These are phyloP conservation scores for Chamaetylas fuelleborni DNA, from an alignment of 2,113 vertebrate genomes.

Conservation along the genomic window DNA sequence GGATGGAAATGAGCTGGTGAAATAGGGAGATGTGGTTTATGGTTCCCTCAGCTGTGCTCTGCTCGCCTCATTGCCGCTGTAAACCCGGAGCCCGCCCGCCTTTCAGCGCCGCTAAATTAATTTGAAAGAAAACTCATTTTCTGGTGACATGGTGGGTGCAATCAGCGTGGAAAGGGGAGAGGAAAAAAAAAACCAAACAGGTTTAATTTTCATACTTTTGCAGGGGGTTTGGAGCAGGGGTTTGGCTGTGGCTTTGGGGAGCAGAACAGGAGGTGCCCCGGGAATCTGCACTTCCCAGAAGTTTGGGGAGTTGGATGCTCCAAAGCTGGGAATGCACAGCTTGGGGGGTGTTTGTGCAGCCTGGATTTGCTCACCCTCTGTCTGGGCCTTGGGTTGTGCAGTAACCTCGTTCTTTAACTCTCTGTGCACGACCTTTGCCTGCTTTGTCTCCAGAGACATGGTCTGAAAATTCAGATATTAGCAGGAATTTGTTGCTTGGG, in stretches of 20 bases:
- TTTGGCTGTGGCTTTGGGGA: not conserved
- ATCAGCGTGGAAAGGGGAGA: not conserved
- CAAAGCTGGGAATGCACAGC: not conserved
- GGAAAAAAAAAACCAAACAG: not conserved
- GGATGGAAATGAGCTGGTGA: not conserved
- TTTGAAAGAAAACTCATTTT: conserved; percentile 25
- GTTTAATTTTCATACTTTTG: not conserved
- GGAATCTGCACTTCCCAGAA: not conserved
- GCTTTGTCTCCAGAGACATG: accelerated
- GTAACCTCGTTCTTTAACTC: not conserved
- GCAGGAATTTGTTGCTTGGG: not conserved
- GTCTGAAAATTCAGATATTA: accelerated
- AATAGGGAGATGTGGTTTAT: not conserved
- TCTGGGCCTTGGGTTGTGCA: not conserved
- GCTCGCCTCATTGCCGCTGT: not conserved
- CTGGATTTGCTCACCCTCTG: not conserved
- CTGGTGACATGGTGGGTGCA: not conserved
- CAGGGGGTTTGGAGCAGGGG: not conserved
- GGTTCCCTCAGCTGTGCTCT: conserved; percentile 25
- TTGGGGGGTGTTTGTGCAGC: not conserved
- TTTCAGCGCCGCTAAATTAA: not conserved
- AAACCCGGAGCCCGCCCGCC: not conserved
- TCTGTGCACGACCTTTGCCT: not conserved
- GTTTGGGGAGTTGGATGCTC: not conserved
- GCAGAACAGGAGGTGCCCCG: too few relatives aligned